Evolutionary conservation across 2,888 invertebrate genomes (phyloP), one percentile per base, ranked within the genome.

Genomic region (Clanis bilineata): DNA sequence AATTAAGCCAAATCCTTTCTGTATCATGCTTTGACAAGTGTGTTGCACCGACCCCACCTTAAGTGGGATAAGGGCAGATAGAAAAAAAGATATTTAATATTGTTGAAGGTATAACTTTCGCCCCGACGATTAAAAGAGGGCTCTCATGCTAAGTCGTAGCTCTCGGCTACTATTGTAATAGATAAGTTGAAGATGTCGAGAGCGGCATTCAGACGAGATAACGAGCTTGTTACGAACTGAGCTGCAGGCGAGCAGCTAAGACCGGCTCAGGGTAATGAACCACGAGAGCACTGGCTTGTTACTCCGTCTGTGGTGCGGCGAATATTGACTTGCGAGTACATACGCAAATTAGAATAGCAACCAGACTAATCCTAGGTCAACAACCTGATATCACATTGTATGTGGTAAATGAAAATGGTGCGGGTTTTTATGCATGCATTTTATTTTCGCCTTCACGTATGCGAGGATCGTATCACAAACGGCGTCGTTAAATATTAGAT

Each of bases 211-310:
- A 74, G 71, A 72, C 72, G 57, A 64, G 64, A 72, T 78, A 77
- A 79, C 78, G 75, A 79, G 77, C 71, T 76, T 77, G 75, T 77
- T 77, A 76, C 72, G 69, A 64, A 61, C 67, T 67, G 57, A 64
- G 59, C 67, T 70, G 66, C 59, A 57, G 65, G 63, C 65, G 64
- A 65, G 59, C 64, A 66, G 66, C 66, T 68, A 64, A 62, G 57
- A 64, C 58, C 61, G 58, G 63, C 65, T 71, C 67, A 67, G 74
- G 67, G 70, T 76, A 79, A 77, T 77, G 74, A 80, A 78, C 74
- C 65, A 68, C 65, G 68, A 71, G 68, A 65, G 23, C 60, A 63
- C 43, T 21, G 54, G 44, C 64, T 63, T 60, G 62, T 57, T 62
- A 55, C 64, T 64, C 59, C 60, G 51, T 51, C 28, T 32, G 22